A percentile compares a stretch with the other conserved stretches of the same genome.
Conservation (phyloP, 1,140 invertebrate species). For the Laupala kohalensis region DNA sequence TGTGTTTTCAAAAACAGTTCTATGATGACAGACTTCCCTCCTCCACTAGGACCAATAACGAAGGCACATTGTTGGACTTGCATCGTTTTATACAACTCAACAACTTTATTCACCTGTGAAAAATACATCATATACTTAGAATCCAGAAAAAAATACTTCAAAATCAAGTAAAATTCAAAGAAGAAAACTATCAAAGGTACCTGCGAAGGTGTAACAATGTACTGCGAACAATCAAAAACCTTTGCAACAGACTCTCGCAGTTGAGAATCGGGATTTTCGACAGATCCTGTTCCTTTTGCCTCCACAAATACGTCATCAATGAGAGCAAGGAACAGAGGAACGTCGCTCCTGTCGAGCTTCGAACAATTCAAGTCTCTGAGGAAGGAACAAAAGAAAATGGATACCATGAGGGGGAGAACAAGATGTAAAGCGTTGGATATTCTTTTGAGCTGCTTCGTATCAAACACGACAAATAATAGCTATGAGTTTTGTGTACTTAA, state of each 20-base stretch:
- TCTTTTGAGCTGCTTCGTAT: no score
- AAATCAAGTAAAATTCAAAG: no score
- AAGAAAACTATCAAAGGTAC: constrained; percentile 28
- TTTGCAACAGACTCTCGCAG: constrained; percentile 62
- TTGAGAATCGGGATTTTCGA: constrained; percentile 59
- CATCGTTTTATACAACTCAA: constrained; percentile 87
- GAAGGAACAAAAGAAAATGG: no score
- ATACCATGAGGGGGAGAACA: no score
- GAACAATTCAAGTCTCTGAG: no score
- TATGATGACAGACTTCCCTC: constrained; percentile 78
- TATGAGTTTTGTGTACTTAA: no score
- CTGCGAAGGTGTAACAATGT: constrained; percentile 59
- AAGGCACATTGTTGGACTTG: constrained; percentile 83
- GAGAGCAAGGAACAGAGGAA: constrained; percentile 73
- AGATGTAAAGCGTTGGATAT: no score
- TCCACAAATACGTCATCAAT: constrained; percentile 82
- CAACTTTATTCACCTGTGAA: constrained; percentile 67
- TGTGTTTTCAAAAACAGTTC: constrained; percentile 62
- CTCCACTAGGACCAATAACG: constrained; percentile 81
- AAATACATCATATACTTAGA: no score
- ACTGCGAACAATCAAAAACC: constrained; percentile 47
- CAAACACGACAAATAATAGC: no score
- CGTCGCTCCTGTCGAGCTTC: no score
- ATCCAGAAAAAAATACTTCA: no score
- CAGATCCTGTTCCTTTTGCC: constrained; percentile 68